phyloP scores from a whole-genome alignment of 2,113 vertebrate genomes.

The Capreolus pygargus region DNA sequence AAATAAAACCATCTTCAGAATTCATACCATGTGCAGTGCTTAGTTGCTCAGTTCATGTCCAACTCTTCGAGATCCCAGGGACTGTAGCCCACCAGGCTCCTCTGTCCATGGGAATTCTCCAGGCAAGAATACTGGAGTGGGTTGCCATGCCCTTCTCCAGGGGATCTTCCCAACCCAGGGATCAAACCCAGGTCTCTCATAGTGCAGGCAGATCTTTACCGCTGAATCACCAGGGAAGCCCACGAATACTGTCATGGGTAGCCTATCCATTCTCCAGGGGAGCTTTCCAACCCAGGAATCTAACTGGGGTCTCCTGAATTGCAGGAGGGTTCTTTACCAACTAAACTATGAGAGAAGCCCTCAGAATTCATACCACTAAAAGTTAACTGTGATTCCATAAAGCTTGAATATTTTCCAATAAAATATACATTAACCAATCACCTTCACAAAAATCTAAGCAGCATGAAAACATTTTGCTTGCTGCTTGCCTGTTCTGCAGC shows the following conservation, averaged over 20 bases:
- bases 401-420: neutral
- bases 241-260: neutral
- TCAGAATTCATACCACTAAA: neutral
- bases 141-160: neutral
- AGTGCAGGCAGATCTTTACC: neutral
- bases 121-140: neutral
- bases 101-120: neutral
- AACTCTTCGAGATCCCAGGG: neutral
- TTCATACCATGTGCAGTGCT: neutral
- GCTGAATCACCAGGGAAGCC: neutral
- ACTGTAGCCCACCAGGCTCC: neutral
- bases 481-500: neutral
- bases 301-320: neutral
- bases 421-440: conserved; percentile 7
- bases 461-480: neutral
- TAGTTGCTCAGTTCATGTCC: neutral
- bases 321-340: neutral
- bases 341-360: neutral
- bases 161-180: neutral
- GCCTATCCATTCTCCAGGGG: neutral
- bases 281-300: neutral
- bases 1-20: neutral
- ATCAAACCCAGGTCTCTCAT: neutral
- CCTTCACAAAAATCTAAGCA: neutral
- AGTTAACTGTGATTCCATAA: neutral